Evolutionary conservation across 1,140 invertebrate species (phyloP).

Genomic region (Zaprionus inermis): DNA sequence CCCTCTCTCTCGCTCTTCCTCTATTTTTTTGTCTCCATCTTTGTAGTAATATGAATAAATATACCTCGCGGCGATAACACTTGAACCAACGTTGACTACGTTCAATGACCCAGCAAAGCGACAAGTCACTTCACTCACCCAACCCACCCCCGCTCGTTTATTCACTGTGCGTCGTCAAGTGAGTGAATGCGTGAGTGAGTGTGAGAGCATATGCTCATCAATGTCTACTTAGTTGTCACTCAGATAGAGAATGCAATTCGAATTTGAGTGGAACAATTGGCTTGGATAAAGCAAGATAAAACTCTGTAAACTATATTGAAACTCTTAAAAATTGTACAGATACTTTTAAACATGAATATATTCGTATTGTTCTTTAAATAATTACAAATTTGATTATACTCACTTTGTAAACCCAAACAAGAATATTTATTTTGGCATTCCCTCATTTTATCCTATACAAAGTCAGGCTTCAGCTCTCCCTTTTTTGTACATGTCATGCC

Average conservation of each 20-base stretch:
- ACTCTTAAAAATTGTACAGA: no score
- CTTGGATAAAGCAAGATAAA: background rate
- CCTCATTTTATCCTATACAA: background rate
- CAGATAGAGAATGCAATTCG: constrained; percentile 30
- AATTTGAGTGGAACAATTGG: background rate
- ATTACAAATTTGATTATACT: background rate
- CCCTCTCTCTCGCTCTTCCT: background rate
- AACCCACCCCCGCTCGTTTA: constrained; percentile 24
- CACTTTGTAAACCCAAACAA: no score
- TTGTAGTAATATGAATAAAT: constrained; percentile 7
- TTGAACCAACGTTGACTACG: constrained; percentile 51
- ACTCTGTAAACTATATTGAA: no score
- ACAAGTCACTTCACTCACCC: constrained; percentile 16
- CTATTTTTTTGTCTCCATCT: background rate
- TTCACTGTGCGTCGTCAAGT: constrained; percentile 15
- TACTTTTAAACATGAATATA: no score
- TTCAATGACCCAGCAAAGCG: constrained; percentile 63
- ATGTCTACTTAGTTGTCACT: constrained; percentile 29
- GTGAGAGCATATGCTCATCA: constrained; percentile 20
- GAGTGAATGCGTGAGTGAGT: constrained; percentile 4
- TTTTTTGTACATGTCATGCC: constrained; percentile 25
- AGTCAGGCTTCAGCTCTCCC: background rate
- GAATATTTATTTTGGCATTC: background rate
- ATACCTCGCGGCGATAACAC: constrained; percentile 33
- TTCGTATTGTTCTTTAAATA: no score